Base-by-base conservation (phyloP, 30 jellyfish, hydroid and myxozoan genomes). In the Hydra vulgaris region DNA sequence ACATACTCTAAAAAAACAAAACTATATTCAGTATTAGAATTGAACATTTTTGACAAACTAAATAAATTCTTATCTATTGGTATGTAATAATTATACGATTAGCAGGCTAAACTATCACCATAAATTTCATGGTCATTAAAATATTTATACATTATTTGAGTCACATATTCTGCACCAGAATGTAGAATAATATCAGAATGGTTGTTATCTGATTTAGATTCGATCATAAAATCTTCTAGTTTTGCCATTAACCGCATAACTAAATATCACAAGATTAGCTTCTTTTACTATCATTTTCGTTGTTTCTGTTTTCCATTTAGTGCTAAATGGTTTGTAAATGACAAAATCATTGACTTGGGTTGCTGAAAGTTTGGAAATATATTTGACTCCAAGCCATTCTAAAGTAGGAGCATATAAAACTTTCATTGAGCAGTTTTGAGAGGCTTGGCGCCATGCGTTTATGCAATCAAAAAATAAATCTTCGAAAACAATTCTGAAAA, bases 41-140 rank as follows among this genome's bases (percentile, higher is more conserved):
- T 27, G 0, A 27, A 61, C 1, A 78, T 20, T 56, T 78, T 78
- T 22, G 21, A 74, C 4, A 78, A 21, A n/a, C 22, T 78, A 17
- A 21, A 25, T 15, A 78, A 61, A 17, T 15, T 15, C 24, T 25
- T 25, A 40, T 78, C 79, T 61, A 21, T 53, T 23, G 7, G 79
- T 78, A 52, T 52, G 18, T 53, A 12, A 61, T 27, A 7, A 78
- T 53, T 75, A 78, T 22, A 75, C 5, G 79, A 78, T 12, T 54
- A 15, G 18, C 54, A 0, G 17, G 26, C 8, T 15, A 20, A 18
- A 20, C 16, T 23, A 53, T 78, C 85, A 21, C 55, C 79, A 18
- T 61, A 80, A 25, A 78, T n/a, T 52, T 78, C 85, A 66, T 54
- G 24, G 4, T 52, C 53, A 1, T 78, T 74, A 66, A 80, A 80